phyloP scores from a whole-genome alignment of 92 coral and sea anemone species.

The Phenganax stokvisi region DNA sequence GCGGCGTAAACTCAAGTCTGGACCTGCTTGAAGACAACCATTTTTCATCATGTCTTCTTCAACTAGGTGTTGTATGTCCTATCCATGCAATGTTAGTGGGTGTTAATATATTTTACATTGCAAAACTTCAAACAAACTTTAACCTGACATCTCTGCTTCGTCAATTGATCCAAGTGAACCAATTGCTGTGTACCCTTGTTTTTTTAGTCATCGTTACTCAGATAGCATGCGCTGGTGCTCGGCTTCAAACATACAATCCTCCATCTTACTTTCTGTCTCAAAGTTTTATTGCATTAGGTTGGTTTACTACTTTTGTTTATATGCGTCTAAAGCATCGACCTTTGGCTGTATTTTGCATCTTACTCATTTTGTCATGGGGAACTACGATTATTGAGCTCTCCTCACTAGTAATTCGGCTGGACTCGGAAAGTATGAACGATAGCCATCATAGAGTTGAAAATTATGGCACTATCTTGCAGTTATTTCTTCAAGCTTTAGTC shows the following conservation, averaged over 20 bases:
- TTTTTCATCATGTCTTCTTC: conserved; percentile 73
- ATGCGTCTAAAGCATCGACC: conserved; percentile 48
- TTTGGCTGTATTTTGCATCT: conserved; percentile 43
- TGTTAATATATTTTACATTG: conserved; percentile 54
- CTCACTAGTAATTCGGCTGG: conserved; percentile 44
- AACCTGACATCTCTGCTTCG: conserved; percentile 37
- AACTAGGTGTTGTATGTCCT: conserved; percentile 64
- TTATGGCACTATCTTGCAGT: conserved; percentile 60
- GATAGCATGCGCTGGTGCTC: conserved; percentile 37
- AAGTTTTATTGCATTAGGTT: conserved; percentile 56
- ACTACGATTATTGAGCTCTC: conserved; percentile 53
- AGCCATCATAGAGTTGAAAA: conserved; percentile 43
- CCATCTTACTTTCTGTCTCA: conserved; percentile 54
- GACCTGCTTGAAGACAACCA: conserved; percentile 25
- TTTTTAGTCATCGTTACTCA: conserved; percentile 53
- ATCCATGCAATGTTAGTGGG: conserved; percentile 56
- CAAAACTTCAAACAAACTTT: conserved; percentile 38
- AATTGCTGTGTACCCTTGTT: conserved; percentile 37
- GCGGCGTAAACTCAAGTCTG: conserved; percentile 17
- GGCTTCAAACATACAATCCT: conserved; percentile 45
- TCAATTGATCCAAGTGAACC: conserved; percentile 52
- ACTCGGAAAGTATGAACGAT: conserved; percentile 24
- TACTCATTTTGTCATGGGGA: conserved; percentile 45
- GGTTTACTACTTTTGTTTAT: conserved; percentile 58
- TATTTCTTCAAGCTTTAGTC: conserved; percentile 44